phyloP scores from a whole-genome alignment of 2,113 vertebrate species.

The Galeopterus variegatus region DNA sequence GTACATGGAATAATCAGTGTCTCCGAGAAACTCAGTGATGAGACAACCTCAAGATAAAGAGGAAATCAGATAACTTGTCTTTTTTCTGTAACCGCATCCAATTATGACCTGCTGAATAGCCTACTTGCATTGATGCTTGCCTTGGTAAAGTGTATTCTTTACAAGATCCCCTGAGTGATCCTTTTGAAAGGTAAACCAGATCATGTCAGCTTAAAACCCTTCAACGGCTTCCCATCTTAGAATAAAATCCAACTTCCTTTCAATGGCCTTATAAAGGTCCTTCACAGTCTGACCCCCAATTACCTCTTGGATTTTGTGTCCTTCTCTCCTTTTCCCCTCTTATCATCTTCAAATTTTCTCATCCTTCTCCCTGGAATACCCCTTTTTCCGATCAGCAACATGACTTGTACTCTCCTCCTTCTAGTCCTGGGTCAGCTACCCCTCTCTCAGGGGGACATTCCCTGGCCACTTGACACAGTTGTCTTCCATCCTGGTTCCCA shows the following conservation, averaged over 20 bases:
- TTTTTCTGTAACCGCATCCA: not conserved
- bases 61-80: not conserved
- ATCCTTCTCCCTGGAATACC: not conserved
- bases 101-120: conserved; percentile 8
- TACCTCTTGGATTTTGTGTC: not conserved
- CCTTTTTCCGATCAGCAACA: rapidly evolving
- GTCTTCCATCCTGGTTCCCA: not conserved
- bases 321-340: not conserved
- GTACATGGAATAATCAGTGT: not conserved
- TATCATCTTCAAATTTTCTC: not conserved
- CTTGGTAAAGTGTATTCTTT: not conserved
- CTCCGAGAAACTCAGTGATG: not conserved
- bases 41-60: not conserved
- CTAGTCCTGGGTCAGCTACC: not conserved
- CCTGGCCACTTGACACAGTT: not conserved
- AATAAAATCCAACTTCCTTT: not conserved
- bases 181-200: conserved; percentile 25
- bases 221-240: not conserved
- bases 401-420: not conserved
- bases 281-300: not conserved
- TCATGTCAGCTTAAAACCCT: not conserved
- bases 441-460: not conserved
- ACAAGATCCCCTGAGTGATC: not conserved
- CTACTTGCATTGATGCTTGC: not conserved
- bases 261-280: not conserved